phyloP scores from a whole-genome alignment of 2,797 vertebrate genomes.

The Melanotaenia maccullochi region DNA sequence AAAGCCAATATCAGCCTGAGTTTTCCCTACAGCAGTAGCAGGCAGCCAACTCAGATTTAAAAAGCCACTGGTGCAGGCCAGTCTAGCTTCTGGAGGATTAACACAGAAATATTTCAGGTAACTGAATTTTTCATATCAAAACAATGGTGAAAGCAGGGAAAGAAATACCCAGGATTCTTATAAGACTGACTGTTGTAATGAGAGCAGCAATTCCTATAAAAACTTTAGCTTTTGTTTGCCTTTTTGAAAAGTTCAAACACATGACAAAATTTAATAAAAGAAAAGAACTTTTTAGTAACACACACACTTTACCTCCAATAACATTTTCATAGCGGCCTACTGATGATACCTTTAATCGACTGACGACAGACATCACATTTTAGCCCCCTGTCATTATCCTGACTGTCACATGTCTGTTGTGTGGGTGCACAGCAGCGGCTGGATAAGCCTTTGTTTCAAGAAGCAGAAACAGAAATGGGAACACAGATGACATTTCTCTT shows the following conservation, averaged over 20 bases:
- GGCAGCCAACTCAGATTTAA: not conserved
- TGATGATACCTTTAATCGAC: constrained; percentile 16
- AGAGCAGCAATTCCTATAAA: too few species aligned
- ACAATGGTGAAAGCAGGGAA: too few species aligned
- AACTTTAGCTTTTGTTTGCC: not conserved
- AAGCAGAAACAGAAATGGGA: constrained; percentile 41
- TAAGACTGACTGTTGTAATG: too few species aligned
- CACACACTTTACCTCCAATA: not conserved
- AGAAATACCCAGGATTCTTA: too few species aligned
- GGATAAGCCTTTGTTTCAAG: constrained; percentile 44
- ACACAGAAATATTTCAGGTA: too few species aligned
- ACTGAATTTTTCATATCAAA: too few species aligned
- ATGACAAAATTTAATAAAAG: not conserved
- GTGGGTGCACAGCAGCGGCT: constrained; percentile 52
- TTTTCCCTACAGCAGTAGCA: too few species aligned
- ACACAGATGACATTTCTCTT: constrained; percentile 45
- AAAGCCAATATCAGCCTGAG: too few species aligned
- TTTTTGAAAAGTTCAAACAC: not conserved
- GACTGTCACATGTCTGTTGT: constrained; percentile 37
- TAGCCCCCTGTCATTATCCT: constrained; percentile 35
- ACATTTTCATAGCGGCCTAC: constrained; percentile 15
- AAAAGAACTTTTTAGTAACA: constrained; percentile 5
- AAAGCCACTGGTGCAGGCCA: not conserved
- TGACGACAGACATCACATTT: constrained; percentile 19
- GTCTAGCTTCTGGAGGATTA: not conserved